A percentile compares a stretch with the other conserved stretches of the same genome.
Evolutionary conservation across 2,797 vertebrate genomes (phyloP).

Genomic region (Diglossa cyanea): DNA sequence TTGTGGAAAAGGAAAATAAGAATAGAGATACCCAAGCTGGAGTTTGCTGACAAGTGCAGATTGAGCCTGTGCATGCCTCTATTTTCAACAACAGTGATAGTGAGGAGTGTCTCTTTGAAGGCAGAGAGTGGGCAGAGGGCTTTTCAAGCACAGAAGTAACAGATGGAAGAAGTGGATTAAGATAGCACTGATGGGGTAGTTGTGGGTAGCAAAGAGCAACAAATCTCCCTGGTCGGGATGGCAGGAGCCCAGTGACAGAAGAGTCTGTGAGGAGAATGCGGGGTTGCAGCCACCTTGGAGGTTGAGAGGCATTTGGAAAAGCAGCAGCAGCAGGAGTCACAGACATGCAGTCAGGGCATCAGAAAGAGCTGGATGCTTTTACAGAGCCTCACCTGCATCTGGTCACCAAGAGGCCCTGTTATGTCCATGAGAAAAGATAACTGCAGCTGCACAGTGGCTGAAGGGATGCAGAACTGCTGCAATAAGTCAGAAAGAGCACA

Average conservation of each 20-base stretch:
- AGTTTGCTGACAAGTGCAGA: background rate
- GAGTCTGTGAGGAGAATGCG: background rate
- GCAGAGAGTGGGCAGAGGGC: background rate
- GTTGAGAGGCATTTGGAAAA: background rate
- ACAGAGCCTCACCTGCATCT: background rate
- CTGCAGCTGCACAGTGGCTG: background rate
- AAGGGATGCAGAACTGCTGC: background rate
- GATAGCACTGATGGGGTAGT: background rate
- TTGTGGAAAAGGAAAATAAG: background rate
- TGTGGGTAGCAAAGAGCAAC: background rate
- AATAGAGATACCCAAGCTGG: background rate
- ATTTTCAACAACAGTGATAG: background rate
- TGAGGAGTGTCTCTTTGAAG: background rate
- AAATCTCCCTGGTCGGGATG: background rate
- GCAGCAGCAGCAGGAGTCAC: background rate
- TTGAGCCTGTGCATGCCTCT: background rate
- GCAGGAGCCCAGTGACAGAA: background rate
- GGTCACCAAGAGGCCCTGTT: background rate
- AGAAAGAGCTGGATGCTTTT: background rate
- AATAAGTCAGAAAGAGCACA: background rate
- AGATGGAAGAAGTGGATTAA: background rate
- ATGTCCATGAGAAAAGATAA: background rate
- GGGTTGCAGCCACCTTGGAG: background rate
- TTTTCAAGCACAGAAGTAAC: background rate
- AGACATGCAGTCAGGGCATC: rapidly evolving